Evolutionary conservation across 1,140 invertebrate genomes (phyloP).

Genomic region (Achatina immaculata): DNA sequence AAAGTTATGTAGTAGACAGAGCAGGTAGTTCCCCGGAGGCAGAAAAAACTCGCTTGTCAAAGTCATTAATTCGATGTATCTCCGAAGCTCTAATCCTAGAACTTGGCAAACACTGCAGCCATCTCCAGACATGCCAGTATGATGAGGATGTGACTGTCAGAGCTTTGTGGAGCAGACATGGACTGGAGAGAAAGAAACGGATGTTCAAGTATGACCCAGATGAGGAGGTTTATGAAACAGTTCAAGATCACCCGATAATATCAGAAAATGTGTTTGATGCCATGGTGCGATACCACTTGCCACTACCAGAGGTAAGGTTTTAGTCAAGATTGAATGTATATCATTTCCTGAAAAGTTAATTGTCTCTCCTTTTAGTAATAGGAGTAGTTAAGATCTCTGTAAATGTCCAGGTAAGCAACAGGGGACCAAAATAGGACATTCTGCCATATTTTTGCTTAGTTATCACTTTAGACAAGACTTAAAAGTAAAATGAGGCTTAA

Average conservation of each 20-base stretch:
- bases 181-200: conserved; percentile 37
- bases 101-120: conserved; percentile 40
- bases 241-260: conserved; percentile 21
- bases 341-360: no score
- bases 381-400: background rate
- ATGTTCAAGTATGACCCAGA: conserved; percentile 19
- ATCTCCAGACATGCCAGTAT: conserved; percentile 51
- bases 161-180: conserved; percentile 55
- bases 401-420: background rate
- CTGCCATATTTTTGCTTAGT: no score
- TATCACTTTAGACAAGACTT: no score
- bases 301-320: conserved; percentile 15
- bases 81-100: conserved; percentile 36
- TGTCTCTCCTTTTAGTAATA: no score
- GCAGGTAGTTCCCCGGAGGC: background rate
- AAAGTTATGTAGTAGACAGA: conserved; percentile 41
- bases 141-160: conserved; percentile 55
- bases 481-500: no score
- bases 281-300: conserved; percentile 7
- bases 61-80: conserved; percentile 37
- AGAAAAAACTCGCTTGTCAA: background rate
- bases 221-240: conserved; percentile 1
- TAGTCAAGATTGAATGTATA: background rate
- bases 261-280: conserved; percentile 9
- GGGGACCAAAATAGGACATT: no score